Percentiles rank a stretch among this genome's conserved stretches.
Evolutionary conservation across 2,888 invertebrate genomes (phyloP).

Genomic region (Galerucella calmariensis): DNA sequence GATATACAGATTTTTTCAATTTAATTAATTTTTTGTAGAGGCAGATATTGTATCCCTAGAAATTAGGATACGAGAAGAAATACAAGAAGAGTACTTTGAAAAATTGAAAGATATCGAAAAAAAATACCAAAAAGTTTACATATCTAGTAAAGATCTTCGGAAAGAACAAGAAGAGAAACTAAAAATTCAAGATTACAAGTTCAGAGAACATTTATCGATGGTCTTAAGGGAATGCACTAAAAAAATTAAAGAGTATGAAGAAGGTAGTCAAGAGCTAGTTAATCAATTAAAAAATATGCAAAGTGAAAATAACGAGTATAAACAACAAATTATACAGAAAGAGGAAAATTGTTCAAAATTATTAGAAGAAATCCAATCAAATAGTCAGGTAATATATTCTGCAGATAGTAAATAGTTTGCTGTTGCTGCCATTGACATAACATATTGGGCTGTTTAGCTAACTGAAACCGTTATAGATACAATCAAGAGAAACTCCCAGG

Average conservation of each 20-base stretch:
- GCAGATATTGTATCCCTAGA: conserved; percentile 52
- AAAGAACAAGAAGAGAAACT: conserved; percentile 51
- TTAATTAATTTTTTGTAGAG: conserved; percentile 6
- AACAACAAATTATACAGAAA: conserved; percentile 32
- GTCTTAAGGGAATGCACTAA: conserved; percentile 53
- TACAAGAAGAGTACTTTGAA: conserved; percentile 53
- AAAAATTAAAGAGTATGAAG: conserved; percentile 51
- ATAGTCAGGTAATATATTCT: conserved; percentile 41
- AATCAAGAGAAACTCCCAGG: too few relatives aligned
- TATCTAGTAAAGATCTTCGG: conserved; percentile 40
- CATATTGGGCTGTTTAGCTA: too few relatives aligned
- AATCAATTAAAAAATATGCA: conserved; percentile 41
- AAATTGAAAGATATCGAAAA: conserved; percentile 54
- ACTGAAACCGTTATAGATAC: too few relatives aligned
- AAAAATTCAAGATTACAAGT: conserved; percentile 51
- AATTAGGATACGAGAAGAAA: conserved; percentile 52
- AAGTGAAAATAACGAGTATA: conserved; percentile 45
- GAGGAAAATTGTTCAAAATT: conserved; percentile 43
- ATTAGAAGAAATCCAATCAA: conserved; percentile 42
- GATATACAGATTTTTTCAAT: neutral
- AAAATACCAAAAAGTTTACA: conserved; percentile 49
- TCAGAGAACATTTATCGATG: conserved; percentile 51
- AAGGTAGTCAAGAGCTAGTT: conserved; percentile 47
- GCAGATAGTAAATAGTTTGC: too few relatives aligned
- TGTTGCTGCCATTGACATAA: too few relatives aligned